phyloP scores from a whole-genome alignment of 1,140 invertebrate genomes.

The Leucophenga varia region DNA sequence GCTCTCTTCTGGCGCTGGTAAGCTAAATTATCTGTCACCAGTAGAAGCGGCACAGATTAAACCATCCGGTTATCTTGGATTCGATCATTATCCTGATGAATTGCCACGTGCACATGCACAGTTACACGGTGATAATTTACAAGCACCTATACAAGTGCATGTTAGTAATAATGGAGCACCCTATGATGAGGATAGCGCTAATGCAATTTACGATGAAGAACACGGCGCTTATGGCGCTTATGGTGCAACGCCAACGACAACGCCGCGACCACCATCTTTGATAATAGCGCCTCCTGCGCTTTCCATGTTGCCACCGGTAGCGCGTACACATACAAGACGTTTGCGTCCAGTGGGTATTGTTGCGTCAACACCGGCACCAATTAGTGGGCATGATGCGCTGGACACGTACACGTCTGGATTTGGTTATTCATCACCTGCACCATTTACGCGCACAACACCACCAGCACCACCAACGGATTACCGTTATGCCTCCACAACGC shows the following conservation, averaged over 20 bases:
- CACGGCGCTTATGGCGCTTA: conserved; percentile 28
- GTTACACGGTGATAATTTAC: conserved; percentile 5
- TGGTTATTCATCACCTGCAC: conserved; percentile 31
- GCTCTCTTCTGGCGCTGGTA: conserved; percentile 42
- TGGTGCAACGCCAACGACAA: conserved; percentile 47
- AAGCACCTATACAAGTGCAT: conserved; percentile 26
- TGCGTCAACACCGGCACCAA: conserved; percentile 33
- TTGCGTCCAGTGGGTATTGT: conserved; percentile 37
- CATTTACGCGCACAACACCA: conserved; percentile 21
- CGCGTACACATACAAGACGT: conserved; percentile 15
- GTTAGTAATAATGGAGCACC: conserved; percentile 34
- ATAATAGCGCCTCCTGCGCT: conserved; percentile 42
- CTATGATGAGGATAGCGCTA: conserved; percentile 21
- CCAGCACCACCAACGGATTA: neutral
- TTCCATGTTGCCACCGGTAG: conserved; percentile 38
- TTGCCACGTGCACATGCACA: conserved; percentile 31
- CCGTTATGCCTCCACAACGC: conserved; percentile 9
- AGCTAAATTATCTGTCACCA: conserved; percentile 50
- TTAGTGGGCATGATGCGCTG: conserved; percentile 20
- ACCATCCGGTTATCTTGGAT: conserved; percentile 39
- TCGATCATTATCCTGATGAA: conserved; percentile 52
- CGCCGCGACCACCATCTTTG: conserved; percentile 45
- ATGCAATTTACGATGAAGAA: conserved; percentile 47
- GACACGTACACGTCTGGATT: conserved; percentile 7
- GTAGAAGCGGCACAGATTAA: conserved; percentile 48